phyloP scores from a whole-genome alignment of 2,113 vertebrate species.

The Vulpes lagopus region DNA sequence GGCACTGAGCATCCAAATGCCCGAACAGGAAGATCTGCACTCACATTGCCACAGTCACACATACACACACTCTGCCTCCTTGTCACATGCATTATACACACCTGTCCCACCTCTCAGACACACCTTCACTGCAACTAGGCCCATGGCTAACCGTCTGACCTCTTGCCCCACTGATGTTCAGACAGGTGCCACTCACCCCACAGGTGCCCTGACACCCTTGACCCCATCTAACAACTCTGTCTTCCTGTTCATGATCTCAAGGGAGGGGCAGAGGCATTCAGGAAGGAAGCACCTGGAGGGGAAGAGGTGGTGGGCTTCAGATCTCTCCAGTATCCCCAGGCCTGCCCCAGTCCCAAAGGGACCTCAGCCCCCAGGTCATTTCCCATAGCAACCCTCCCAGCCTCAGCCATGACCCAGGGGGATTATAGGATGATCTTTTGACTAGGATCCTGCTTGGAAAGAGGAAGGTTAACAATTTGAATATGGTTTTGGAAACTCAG shows the following conservation, averaged over 20 bases:
- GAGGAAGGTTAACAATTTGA: not conserved
- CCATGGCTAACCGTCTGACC: not conserved
- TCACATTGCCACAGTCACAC: not conserved
- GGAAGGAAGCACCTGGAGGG: not conserved
- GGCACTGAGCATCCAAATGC: accelerated
- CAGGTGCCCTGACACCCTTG: accelerated
- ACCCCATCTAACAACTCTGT: not conserved
- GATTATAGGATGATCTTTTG: not conserved
- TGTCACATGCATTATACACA: not conserved
- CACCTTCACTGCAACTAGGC: not conserved
- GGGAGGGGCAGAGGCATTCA: too few species aligned
- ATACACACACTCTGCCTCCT: too few species aligned
- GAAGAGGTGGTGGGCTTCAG: not conserved
- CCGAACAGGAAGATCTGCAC: too few species aligned
- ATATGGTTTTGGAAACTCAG: not conserved
- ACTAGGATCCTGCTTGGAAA: not conserved
- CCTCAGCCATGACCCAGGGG: not conserved
- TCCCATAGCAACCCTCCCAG: not conserved
- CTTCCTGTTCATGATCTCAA: not conserved
- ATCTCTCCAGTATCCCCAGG: not conserved
- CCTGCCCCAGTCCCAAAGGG: not conserved
- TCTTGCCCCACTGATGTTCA: not conserved
- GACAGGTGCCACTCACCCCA: not conserved
- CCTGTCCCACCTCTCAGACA: not conserved
- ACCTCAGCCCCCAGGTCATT: not conserved